Percentiles rank a stretch among this genome's conserved stretches.
Evolutionary conservation across 2,888 invertebrate genomes (phyloP).

Genomic region (Drosophila ochracea): DNA sequence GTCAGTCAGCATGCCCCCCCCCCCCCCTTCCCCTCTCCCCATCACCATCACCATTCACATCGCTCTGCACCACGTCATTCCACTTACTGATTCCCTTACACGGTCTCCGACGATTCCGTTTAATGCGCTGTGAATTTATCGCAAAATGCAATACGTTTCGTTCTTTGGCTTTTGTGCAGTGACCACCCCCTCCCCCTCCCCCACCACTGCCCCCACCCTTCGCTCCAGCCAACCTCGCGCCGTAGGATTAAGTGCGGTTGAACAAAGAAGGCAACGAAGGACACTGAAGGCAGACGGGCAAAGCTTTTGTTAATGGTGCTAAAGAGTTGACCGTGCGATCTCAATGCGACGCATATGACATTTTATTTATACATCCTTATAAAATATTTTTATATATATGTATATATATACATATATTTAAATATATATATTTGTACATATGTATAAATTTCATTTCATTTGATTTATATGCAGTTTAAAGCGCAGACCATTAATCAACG

Average conservation of each 20-base stretch:
- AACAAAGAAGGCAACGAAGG: constrained; percentile 71
- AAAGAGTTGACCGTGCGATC: constrained; percentile 70
- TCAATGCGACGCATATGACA: constrained; percentile 34
- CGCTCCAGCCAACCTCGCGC: background rate
- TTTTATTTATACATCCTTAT: constrained; percentile 33
- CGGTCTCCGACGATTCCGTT: constrained; percentile 41
- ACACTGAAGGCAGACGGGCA: constrained; percentile 36
- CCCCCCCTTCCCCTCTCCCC: background rate
- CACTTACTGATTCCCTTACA: constrained; percentile 16
- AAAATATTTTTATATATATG: constrained; percentile 1
- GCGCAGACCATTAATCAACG: constrained; percentile 68
- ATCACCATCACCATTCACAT: background rate
- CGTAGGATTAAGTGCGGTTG: constrained; percentile 73
- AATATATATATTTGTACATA: background rate
- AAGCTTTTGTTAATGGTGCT: constrained; percentile 79
- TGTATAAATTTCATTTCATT: constrained; percentile 54
- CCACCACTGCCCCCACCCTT: background rate
- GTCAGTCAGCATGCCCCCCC: constrained; percentile 52
- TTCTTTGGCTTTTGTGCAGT: constrained; percentile 42
- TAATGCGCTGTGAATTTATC: constrained; percentile 79
- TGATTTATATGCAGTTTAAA: constrained; percentile 73
- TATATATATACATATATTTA: background rate
- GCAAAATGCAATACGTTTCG: constrained; percentile 68
- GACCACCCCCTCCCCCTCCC: background rate
- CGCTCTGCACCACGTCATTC: background rate